Conservation (phyloP, 2,113 vertebrate genomes). For the Petaurus breviceps region DNA sequence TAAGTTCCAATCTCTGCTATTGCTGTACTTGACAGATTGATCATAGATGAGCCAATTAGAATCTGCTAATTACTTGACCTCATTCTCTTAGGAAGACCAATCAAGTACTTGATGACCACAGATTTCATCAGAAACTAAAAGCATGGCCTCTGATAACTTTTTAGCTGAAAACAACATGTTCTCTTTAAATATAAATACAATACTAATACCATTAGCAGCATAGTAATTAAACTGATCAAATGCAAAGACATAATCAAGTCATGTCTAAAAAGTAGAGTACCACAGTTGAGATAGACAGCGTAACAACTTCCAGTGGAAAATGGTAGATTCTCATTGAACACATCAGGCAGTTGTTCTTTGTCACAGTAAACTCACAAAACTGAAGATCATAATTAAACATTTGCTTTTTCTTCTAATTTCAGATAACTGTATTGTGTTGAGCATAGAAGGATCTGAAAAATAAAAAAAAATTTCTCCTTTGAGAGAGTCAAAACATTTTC, state of each 20-base stretch:
- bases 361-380: neutral
- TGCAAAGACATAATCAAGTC: neutral
- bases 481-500: neutral
- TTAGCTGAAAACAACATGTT: neutral
- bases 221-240: neutral
- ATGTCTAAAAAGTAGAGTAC: neutral
- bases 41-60: neutral
- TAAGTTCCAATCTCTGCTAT: neutral
- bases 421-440: neutral
- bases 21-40: neutral
- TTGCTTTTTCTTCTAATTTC: neutral
- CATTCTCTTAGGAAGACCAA: neutral
- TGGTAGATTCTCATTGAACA: neutral
- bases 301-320: too few species aligned
- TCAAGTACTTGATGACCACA: neutral
- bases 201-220: neutral
- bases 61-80: neutral
- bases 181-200: neutral
- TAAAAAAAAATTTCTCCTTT: neutral
- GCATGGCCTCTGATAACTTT: neutral
- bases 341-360: neutral
- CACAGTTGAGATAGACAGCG: neutral
- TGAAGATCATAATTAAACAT: neutral
- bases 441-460: neutral
- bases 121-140: neutral